Conservation (phyloP, 1,140 invertebrate genomes). For the Pseudomyrmex flavicornis region DNA sequence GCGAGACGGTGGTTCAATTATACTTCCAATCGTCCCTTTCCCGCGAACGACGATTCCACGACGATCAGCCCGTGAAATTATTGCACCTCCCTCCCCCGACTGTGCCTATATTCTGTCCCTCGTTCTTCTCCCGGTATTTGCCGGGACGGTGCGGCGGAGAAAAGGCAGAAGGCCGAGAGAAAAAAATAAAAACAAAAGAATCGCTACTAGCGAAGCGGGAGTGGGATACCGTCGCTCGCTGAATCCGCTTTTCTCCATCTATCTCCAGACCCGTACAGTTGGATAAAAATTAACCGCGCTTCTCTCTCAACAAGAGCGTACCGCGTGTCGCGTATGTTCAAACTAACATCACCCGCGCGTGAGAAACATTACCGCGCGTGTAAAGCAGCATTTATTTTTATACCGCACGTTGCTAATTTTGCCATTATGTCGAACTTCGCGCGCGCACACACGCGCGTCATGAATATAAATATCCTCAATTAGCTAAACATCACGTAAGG, state of each 20-base stretch:
- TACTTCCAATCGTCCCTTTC: conserved; percentile 73
- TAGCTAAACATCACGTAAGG: background rate
- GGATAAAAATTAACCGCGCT: conserved; percentile 66
- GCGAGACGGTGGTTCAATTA: conserved; percentile 74
- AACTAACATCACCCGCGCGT: background rate
- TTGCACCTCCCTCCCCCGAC: conserved; percentile 44
- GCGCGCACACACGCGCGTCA: background rate
- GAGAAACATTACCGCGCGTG: conserved; percentile 5
- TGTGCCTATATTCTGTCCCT: conserved; percentile 58
- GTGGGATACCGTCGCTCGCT: conserved; percentile 69
- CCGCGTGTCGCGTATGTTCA: conserved; percentile 30
- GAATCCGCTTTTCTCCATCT: conserved; percentile 48
- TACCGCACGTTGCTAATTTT: background rate
- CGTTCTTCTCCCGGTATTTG: conserved; percentile 58
- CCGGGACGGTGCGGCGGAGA: conserved; percentile 44
- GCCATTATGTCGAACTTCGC: conserved; percentile 20
- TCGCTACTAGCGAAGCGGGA: conserved; percentile 49
- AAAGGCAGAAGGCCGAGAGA: conserved; percentile 52
- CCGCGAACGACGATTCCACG: conserved; percentile 67
- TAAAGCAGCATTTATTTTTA: conserved; percentile 14
- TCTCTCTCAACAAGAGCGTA: conserved; percentile 14
- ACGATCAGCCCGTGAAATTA: conserved; percentile 72
- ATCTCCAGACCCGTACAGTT: background rate
- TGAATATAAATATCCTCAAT: conserved; percentile 8
- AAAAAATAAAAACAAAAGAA: conserved; percentile 6